Conservation (phyloP, 1,140 invertebrate genomes). For the Polypedilum pembai region DNA sequence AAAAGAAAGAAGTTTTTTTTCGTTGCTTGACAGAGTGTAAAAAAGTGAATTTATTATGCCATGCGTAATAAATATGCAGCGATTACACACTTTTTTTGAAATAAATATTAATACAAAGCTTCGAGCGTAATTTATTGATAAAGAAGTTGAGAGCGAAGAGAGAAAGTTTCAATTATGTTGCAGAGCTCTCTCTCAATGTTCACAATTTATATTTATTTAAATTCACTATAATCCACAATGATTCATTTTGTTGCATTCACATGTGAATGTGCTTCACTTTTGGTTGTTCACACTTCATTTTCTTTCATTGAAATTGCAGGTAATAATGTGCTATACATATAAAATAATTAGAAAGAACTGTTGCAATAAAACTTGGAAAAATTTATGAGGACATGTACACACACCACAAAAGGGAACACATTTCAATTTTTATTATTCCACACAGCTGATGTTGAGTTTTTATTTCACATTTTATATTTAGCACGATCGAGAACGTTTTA, state of each 20-base stretch:
- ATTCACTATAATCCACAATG: too few species aligned
- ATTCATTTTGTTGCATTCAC: too few species aligned
- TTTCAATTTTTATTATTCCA: too few species aligned
- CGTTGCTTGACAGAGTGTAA: neutral
- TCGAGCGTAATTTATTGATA: neutral
- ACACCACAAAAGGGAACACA: too few species aligned
- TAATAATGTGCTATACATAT: neutral
- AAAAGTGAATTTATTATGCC: neutral
- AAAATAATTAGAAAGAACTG: neutral
- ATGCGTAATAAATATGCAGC: neutral
- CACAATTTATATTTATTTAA: too few species aligned
- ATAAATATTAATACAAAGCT: constrained; percentile 10
- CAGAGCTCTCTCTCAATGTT: neutral
- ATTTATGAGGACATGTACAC: too few species aligned
- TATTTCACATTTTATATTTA: too few species aligned
- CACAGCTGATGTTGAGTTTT: too few species aligned
- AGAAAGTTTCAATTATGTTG: constrained; percentile 3
- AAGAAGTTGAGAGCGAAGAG: neutral
- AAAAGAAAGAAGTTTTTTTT: neutral
- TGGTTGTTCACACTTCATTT: constrained; percentile 22
- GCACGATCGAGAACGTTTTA: too few species aligned
- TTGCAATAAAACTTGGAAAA: too few species aligned
- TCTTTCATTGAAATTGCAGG: neutral
- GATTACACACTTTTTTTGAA: neutral
- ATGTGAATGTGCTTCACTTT: neutral